Evolutionary conservation across 2,113 vertebrate species (phyloP), one percentile per base, ranked within the genome.

Genomic region (Corythornis cristatus): DNA sequence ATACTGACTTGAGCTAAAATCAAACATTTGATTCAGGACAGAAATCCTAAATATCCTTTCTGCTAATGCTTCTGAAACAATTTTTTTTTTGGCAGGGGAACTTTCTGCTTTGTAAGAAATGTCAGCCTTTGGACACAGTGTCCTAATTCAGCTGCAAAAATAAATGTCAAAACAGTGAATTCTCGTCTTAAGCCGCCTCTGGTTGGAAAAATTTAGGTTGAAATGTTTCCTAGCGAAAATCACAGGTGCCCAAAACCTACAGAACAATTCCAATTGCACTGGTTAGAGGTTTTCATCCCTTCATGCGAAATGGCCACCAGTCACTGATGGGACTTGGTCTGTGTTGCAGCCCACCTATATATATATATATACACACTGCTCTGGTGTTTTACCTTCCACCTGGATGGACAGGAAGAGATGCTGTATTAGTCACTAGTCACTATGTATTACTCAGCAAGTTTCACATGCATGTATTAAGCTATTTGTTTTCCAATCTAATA

Each of bases 121-220:
- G 71, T 89, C 92, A 93, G 86, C 54, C 89, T 87, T 87, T 56
- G 84, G 89, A 94, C 84, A 87, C 23, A 79, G 51, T 54, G 78
- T 93, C 84, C 95, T 87, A 92, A 92, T 64, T 92, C 67, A 56
- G 62, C 67, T 74, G 87, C 6, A 48, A 94, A 92, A 96, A 73
- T 76, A 93, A 93, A 93, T n/a, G 88, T 94, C 90, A 92, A 71
- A 93, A 88, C 64, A 87, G 51, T 76, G 89, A 89, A 80, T 51
- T 95, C 67, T 33, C 70, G 57, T 77, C 93, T 95, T 77, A 90
- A 93, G 60, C 26, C 62, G 68, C 58, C 23, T 43, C 89, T 3
- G 4, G 62, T 66, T 0, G 0, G 75, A 23, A 83, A 90, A 84
- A 89, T 62, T 89, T 58, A 56, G 53, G 78, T 70, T 88, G 83